These are phyloP conservation scores for Acipenser ruthenus DNA, from an alignment of 2,797 vertebrate species.

Conservation along the genomic window DNA sequence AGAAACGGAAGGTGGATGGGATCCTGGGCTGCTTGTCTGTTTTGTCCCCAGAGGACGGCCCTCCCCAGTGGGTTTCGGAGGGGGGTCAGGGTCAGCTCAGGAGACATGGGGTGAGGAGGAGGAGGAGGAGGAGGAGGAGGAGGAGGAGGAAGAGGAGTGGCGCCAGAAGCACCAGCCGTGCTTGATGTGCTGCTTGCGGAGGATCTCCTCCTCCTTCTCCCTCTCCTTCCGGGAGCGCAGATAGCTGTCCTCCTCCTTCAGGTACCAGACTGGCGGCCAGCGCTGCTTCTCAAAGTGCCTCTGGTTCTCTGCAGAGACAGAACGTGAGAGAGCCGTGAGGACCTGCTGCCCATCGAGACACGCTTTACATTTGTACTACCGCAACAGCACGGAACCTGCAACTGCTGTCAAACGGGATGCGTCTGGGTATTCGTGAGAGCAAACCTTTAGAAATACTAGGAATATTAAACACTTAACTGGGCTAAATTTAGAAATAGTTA, in stretches of 20 bases:
- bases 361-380: not conserved
- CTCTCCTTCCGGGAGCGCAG: conserved; percentile 79
- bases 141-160: conserved; percentile 42
- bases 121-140: conserved; percentile 31
- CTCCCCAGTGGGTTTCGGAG: not conserved
- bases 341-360: not conserved
- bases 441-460: not conserved
- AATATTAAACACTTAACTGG: too few relatives aligned
- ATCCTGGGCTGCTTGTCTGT: not conserved
- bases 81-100: conserved; percentile 30
- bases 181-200: conserved; percentile 78
- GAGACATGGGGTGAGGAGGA: conserved; percentile 62
- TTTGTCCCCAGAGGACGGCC: too few relatives aligned
- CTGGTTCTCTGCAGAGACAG: conserved; percentile 62
- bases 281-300: conserved; percentile 79
- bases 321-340: not conserved
- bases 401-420: too few relatives aligned
- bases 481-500: too few relatives aligned
- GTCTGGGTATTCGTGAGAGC: too few relatives aligned
- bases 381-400: too few relatives aligned
- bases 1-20: conserved; percentile 11
- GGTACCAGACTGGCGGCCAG: conserved; percentile 86
- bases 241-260: conserved; percentile 85
- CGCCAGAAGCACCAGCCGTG: conserved; percentile 85
- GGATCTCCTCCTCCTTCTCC: conserved; percentile 71